Evolutionary conservation across 2,888 invertebrate genomes (phyloP).

Genomic region (Latrodectus elegans): DNA sequence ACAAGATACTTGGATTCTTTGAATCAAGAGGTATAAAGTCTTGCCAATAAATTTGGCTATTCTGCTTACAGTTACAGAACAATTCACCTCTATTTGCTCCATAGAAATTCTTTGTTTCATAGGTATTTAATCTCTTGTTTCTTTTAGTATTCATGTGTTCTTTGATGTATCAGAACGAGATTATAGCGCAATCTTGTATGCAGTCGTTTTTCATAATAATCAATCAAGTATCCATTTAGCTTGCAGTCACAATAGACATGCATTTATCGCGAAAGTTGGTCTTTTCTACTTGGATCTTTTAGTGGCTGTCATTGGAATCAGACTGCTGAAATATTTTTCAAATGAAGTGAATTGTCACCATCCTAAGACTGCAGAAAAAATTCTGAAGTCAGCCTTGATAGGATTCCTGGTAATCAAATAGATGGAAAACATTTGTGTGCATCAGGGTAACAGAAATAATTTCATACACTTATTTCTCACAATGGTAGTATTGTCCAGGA

Average conservation of each 20-base stretch:
- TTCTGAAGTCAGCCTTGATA: no score
- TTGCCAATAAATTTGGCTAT: background rate
- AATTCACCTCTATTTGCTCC: constrained; percentile 6
- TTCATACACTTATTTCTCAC: no score
- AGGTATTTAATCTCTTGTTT: background rate
- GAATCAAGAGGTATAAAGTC: background rate
- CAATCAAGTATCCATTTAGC: background rate
- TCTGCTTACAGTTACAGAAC: background rate
- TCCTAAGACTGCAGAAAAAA: no score
- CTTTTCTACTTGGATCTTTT: no score
- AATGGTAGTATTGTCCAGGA: no score
- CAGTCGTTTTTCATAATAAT: constrained; percentile 37
- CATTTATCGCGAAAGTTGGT: no score
- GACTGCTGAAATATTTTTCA: no score
- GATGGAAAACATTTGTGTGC: no score
- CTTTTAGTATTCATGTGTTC: constrained; percentile 66
- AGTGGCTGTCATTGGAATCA: no score
- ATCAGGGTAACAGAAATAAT: no score
- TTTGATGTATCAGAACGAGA: constrained; percentile 71
- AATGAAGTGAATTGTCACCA: no score
- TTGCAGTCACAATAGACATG: constrained; percentile 29
- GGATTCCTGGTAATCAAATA: no score
- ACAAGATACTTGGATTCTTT: background rate
- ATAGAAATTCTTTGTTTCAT: constrained; percentile 43
- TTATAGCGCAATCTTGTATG: constrained; percentile 70